These are phyloP conservation scores for Volucella zonaria DNA, from an alignment of 2,888 invertebrate species.

Conservation along the genomic window DNA sequence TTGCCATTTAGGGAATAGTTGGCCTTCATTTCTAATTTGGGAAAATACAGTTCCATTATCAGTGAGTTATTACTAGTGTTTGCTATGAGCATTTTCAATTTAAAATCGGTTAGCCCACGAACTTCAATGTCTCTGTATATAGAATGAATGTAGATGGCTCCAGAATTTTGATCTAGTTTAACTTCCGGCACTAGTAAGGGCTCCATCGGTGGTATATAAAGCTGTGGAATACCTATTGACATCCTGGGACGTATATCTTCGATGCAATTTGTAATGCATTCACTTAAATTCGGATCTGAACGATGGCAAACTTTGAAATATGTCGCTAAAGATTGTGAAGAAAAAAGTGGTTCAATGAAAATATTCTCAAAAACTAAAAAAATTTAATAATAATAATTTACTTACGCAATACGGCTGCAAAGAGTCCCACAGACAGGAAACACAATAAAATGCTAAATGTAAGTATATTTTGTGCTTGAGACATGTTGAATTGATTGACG, in stretches of 20 bases:
- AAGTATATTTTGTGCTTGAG: background rate
- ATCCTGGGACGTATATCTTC: constrained; percentile 85
- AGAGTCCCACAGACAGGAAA: background rate
- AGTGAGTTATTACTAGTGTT: constrained; percentile 83
- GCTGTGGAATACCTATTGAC: constrained; percentile 86
- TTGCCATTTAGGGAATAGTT: constrained; percentile 87
- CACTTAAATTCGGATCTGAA: constrained; percentile 85
- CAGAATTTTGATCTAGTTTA: constrained; percentile 87
- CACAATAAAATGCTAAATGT: constrained; percentile 34
- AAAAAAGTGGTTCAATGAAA: background rate
- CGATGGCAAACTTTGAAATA: constrained; percentile 87
- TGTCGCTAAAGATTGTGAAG: constrained; percentile 84
- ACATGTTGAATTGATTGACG: constrained; percentile 40
- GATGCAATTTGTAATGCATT: constrained; percentile 86
- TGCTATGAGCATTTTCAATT: constrained; percentile 85
- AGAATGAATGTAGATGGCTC: constrained; percentile 88
- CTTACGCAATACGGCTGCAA: constrained; percentile 56
- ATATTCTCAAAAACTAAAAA: too few relatives aligned
- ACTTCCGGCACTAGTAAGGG: constrained; percentile 87
- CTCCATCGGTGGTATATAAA: constrained; percentile 88
- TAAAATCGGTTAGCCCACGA: constrained; percentile 86
- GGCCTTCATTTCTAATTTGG: constrained; percentile 86
- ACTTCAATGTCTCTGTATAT: constrained; percentile 86
- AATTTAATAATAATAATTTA: background rate
- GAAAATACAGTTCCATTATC: constrained; percentile 85